These are phyloP conservation scores for Lytechinus variegatus DNA, from an alignment of 35 echinoderm and acorn worm species.

Conservation along the genomic window DNA sequence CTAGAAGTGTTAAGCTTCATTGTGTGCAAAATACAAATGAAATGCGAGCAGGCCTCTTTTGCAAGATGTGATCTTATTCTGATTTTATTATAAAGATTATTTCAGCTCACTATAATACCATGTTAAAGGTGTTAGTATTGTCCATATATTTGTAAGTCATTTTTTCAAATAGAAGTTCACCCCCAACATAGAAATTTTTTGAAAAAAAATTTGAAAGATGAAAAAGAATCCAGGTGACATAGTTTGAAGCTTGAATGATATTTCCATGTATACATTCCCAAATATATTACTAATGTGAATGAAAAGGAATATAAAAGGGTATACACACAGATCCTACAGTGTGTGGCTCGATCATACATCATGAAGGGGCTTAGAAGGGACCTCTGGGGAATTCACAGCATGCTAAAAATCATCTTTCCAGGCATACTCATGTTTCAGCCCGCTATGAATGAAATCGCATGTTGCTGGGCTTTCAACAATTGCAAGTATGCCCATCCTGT, in stretches of 20 bases:
- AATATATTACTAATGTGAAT: background rate
- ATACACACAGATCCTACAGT: background rate
- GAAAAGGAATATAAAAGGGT: background rate
- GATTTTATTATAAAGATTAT: too few relatives aligned
- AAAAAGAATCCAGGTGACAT: background rate
- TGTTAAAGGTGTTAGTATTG: too few relatives aligned
- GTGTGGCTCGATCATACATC: background rate
- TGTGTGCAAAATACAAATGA: too few relatives aligned
- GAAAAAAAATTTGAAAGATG: too few relatives aligned
- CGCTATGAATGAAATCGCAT: slow-evolving; percentile 2
- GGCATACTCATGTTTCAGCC: slow-evolving; percentile 24
- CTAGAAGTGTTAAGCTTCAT: too few relatives aligned
- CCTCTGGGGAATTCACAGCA: background rate
- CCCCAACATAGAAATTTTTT: too few relatives aligned
- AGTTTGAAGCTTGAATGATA: background rate
- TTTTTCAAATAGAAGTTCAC: too few relatives aligned
- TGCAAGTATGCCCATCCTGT: slow-evolving; percentile 2
- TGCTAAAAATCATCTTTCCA: slow-evolving; percentile 15
- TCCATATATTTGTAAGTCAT: too few relatives aligned
- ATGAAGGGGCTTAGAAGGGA: background rate
- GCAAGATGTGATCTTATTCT: too few relatives aligned
- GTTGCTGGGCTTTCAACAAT: slow-evolving; percentile 11
- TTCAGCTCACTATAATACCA: too few relatives aligned
- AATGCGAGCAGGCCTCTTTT: too few relatives aligned
- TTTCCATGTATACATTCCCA: background rate